phyloP scores from a whole-genome alignment of 2,113 vertebrate species.

The Aptenodytes forsteri region DNA sequence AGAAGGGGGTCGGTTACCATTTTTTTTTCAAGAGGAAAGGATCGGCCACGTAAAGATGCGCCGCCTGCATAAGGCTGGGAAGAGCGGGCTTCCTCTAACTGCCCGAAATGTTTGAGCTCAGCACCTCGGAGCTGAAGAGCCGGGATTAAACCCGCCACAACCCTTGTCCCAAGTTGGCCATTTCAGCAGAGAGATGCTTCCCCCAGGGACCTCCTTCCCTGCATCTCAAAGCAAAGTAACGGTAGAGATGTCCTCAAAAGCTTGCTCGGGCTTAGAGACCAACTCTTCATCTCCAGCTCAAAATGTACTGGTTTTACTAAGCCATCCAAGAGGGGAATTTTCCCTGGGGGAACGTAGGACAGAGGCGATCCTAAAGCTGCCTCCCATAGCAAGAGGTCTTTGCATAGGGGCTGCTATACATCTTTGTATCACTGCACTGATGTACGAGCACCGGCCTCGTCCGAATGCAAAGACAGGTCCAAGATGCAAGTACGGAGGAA shows the following conservation, averaged over 20 bases:
- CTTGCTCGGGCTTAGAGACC: not conserved
- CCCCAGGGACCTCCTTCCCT: not conserved
- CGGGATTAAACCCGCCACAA: too few relatives aligned
- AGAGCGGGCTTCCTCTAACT: fast-evolving
- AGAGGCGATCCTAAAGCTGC: not conserved
- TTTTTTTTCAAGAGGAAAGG: not conserved
- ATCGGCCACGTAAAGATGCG: not conserved
- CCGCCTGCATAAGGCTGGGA: not conserved
- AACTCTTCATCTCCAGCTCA: not conserved
- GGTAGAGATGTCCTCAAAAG: not conserved
- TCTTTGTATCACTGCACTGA: not conserved
- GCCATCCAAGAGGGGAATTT: not conserved
- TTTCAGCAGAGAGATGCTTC: not conserved
- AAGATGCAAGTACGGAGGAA: not conserved
- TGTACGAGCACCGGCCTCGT: fast-evolving
- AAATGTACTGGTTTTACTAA: not conserved
- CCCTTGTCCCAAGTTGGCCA: fast-evolving
- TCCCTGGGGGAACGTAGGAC: not conserved
- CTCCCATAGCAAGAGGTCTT: not conserved
- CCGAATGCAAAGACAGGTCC: fast-evolving
- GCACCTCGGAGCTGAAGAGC: not conserved
- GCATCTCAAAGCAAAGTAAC: not conserved
- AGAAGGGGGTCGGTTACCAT: not conserved
- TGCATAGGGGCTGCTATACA: not conserved
- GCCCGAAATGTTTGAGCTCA: fast-evolving